Evolutionary conservation across 2,113 vertebrate species (phyloP).

Genomic region (Mustelus asterias): DNA sequence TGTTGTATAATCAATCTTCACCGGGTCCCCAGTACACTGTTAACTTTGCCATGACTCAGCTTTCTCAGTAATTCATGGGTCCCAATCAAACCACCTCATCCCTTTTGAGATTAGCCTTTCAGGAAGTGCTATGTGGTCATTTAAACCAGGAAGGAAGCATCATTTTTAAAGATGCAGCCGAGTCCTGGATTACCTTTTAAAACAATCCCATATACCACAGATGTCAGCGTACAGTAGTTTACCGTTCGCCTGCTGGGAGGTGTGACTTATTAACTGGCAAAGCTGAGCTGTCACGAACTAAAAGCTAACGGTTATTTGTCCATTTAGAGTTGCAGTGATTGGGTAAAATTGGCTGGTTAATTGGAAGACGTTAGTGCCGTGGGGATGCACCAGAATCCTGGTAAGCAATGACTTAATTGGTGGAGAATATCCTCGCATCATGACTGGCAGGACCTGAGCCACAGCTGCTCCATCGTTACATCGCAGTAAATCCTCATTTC

Average conservation of each 20-base stretch:
- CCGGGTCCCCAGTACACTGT: neutral
- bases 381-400: neutral
- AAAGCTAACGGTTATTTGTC: neutral
- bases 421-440: neutral
- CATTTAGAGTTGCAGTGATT: neutral
- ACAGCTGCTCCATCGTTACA: neutral
- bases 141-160: neutral
- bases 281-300: neutral
- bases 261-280: neutral
- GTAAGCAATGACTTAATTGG: neutral
- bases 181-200: neutral
- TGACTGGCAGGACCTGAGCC: neutral
- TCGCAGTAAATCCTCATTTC: neutral
- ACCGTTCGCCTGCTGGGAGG: neutral
- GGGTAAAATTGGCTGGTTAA: neutral
- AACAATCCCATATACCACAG: neutral
- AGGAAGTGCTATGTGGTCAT: neutral
- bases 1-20: neutral
- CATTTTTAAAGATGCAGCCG: neutral
- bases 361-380: neutral
- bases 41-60: neutral
- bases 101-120: neutral
- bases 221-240: neutral
- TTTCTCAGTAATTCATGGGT: neutral
- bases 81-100: neutral